Base-by-base conservation (phyloP, 2,113 vertebrate species). In the Numida meleagris region DNA sequence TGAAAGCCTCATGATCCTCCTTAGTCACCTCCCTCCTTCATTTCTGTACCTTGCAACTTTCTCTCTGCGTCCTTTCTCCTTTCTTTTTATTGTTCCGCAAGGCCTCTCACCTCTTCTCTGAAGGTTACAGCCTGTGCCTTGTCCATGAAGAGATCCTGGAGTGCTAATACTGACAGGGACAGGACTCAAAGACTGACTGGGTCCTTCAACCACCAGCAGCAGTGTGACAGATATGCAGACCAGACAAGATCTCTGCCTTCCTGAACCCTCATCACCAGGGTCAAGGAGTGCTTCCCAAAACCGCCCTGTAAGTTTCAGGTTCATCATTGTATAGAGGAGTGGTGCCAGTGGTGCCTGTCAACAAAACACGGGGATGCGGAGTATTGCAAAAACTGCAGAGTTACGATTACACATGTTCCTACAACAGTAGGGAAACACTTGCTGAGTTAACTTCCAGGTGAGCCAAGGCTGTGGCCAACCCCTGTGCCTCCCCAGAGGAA, bases 401-500 rank as follows among this genome's bases (percentile, higher is more conserved):
- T 4, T 46, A 38, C 0, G 0, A 15, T 23, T 84, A 71, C 51
- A 4, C 17, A 10, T 38, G 31, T 59, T 10, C 21, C 34, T 84
- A 12, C 24, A 45, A 8, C 0, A 84, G 61, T 43, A 81, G 42
- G 45, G 31, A 86, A 33, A 27, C 7, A 18, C 76, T 82, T 88
- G 6, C 53, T 76, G 36, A 65, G 12, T 6, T 34, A 0, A 0
- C 88, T 62, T 86, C 8, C n/a, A 33, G 14, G 36, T 38, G 14
- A 88, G 10, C 16, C 34, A 83, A 71, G 63, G 31, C 42, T 67
- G 8, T 70, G 24, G 42, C 33, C 59, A 81, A 89, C 17, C 4
- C 53, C 15, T 3, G 0, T 45, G n/a, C 20, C n/a, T 1, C 29
- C n/a, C 1, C 29, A 14, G 5, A 45, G 10, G 4, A 4, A 91